Evolutionary conservation across 1,140 invertebrate species (phyloP).

Genomic region (Drosophila kikkawai): DNA sequence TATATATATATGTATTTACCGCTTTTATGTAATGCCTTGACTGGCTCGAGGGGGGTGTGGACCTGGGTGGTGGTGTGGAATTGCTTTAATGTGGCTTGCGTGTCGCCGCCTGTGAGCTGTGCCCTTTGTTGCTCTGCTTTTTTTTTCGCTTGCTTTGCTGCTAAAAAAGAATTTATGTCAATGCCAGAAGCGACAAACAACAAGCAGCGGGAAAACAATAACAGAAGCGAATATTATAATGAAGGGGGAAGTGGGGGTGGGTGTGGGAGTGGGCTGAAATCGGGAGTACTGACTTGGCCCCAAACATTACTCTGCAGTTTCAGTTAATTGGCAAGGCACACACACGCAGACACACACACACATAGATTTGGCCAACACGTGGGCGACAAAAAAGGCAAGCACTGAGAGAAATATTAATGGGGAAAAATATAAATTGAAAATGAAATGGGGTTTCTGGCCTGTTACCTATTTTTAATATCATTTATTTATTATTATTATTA

Average conservation of each 20-base stretch:
- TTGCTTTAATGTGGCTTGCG: constrained; percentile 78
- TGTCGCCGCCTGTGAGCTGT: constrained; percentile 60
- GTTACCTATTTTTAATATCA: too few relatives aligned
- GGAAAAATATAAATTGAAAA: too few relatives aligned
- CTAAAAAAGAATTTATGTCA: constrained; percentile 76
- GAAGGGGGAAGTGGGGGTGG: constrained; percentile 2
- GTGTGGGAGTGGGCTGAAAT: constrained; percentile 10
- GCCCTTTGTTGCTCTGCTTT: constrained; percentile 48
- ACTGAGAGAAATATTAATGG: constrained; percentile 10
- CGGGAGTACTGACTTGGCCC: constrained; percentile 38
- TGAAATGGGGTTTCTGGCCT: too few relatives aligned
- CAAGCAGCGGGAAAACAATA: constrained; percentile 52
- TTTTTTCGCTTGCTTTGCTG: constrained; percentile 40
- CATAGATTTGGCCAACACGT: constrained; percentile 43
- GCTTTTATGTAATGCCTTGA: constrained; percentile 45
- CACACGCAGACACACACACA: constrained; percentile 14
- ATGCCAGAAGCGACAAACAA: constrained; percentile 69
- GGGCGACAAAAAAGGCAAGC: constrained; percentile 40
- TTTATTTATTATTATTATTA: too few relatives aligned
- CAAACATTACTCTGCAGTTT: constrained; percentile 81
- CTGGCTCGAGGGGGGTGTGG: not conserved
- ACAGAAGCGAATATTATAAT: constrained; percentile 55
- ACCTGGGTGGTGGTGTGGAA: constrained; percentile 38
- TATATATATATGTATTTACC: constrained; percentile 16
- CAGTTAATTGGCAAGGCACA: constrained; percentile 76